Conservation (phyloP, 2,113 vertebrate species). For the Ophiodon elongatus region DNA sequence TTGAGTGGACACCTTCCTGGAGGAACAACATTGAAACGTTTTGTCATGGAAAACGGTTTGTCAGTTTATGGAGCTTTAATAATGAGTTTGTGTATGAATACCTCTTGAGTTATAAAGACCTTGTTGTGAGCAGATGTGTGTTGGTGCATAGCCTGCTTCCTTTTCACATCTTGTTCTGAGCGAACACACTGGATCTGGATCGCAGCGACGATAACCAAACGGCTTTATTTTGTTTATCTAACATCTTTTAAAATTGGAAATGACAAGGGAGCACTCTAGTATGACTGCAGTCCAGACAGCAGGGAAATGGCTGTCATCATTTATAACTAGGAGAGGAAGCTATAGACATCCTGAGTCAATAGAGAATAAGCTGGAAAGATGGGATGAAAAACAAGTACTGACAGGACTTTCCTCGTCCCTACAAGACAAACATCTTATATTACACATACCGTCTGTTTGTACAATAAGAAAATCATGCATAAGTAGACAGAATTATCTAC, state of each 20-base stretch:
- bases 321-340: conserved; percentile 4
- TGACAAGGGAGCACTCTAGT: conserved; percentile 3
- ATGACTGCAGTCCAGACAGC: conserved; percentile 17
- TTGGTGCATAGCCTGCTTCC: background rate
- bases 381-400: background rate
- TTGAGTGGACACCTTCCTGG: background rate
- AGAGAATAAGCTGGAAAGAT: conserved; percentile 12
- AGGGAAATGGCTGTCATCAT: conserved; percentile 8
- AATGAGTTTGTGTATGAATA: background rate
- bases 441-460: background rate
- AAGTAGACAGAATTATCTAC: background rate
- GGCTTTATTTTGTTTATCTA: background rate
- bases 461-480: background rate
- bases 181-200: background rate
- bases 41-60: background rate
- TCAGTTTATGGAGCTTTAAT: background rate
- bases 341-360: conserved; percentile 15
- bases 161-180: background rate
- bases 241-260: conserved; percentile 10
- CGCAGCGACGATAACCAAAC: background rate
- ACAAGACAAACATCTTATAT: background rate
- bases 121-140: background rate
- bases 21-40: background rate
- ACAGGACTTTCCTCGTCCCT: background rate
- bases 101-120: background rate